These are phyloP conservation scores for Macaca fascicularis DNA, from an alignment of 2,113 vertebrate genomes.

Conservation along the genomic window T2T-MFA8v1.1 NC_088380.1:135317501-135318000, in stretches of 20 bases:
- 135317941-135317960: not conserved
- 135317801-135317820: not conserved
- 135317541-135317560: conserved; percentile 27
- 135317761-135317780: not conserved
- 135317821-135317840: not conserved
- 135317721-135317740: not conserved
- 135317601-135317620: not conserved
- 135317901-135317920: not conserved
- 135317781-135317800: not conserved
- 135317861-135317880: not conserved
- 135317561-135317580: conserved; percentile 23
- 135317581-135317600: not conserved
- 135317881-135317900: not conserved
- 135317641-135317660: conserved; percentile 4
- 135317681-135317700: not conserved
- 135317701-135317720: not conserved
- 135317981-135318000: not conserved
- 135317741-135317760: not conserved
- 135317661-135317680: not conserved
- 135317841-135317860: not conserved
- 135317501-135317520: conserved; percentile 37
- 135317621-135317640: conserved; percentile 7
- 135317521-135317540: conserved; percentile 52
- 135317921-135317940: conserved; percentile 10
- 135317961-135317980: not conserved